Evolutionary conservation across 1,140 invertebrate genomes (phyloP), one percentile per base, ranked within the genome.

Genomic region (Drosophila cardini): DNA sequence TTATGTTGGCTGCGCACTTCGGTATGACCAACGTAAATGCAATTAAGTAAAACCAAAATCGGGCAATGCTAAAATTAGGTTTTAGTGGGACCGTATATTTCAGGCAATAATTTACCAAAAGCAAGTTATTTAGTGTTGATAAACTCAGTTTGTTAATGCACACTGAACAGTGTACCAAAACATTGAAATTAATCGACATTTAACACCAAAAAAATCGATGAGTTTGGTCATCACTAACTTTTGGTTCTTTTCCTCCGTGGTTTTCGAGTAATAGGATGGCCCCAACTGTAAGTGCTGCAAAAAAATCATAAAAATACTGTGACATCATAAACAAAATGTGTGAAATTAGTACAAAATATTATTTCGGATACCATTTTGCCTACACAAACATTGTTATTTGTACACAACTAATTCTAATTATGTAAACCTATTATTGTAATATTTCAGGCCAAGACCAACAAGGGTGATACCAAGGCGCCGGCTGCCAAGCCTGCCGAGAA

Each of bases 201-300:
- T n/a, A 38, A 1, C 21, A 26, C 21, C 2, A 6, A 11, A 53
- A n/a, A 36, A 72, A 52, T 67, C 70, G 70, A 72, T 53, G 21
- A 60, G 30, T 72, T 72, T 43, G 4, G 38, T 13, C 63, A 68
- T 67, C 63, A 9, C 63, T 36, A 53, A 10, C 2, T 15, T 58
- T 72, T 58, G 36, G 84, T 90, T 91, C 89, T 91, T 92, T 92
- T 91, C 77, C 78, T 85, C 72, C 78, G 83, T 89, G 90, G 80
- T 90, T 81, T 90, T 76, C 77, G 65, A 89, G 65, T 78, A 72
- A 76, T 70, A 92, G 84, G 80, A 92, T 92, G 91, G 91, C 91
- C 89, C 91, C 91, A 55, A 91, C 91, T 58, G 91, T 92, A 86
- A 92, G 91, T 81, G 72, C 71, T 69, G 63, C 26, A 18, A 2